Conservation (phyloP, 1,140 invertebrate species). For the Scaptomyza graminum region DNA sequence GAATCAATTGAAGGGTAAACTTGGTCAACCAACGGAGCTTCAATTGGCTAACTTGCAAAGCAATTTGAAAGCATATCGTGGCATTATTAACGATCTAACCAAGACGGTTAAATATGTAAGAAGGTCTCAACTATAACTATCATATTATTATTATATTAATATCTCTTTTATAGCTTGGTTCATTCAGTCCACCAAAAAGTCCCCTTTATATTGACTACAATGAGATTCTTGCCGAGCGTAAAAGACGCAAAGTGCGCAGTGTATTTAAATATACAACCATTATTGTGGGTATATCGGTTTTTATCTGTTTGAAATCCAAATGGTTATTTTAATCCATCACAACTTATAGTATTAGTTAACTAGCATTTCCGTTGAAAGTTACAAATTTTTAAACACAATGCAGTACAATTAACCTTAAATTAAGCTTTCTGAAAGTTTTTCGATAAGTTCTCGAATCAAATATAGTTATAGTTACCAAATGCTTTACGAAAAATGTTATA, state of each 20-base stretch:
- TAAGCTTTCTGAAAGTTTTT: conserved; percentile 14
- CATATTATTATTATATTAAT: background rate
- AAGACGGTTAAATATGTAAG: conserved; percentile 78
- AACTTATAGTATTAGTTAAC: conserved; percentile 21
- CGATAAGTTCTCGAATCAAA: conserved; percentile 50
- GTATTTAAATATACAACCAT: conserved; percentile 78
- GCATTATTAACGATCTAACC: conserved; percentile 54
- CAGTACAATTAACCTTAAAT: conserved; percentile 43
- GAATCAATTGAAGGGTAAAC: conserved; percentile 36
- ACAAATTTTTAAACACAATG: conserved; percentile 6
- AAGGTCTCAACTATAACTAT: background rate
- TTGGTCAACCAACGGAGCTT: conserved; percentile 50
- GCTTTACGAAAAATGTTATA: conserved; percentile 41
- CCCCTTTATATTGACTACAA: conserved; percentile 75
- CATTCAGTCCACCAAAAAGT: conserved; percentile 71
- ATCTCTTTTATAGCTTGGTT: conserved; percentile 52
- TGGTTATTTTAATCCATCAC: conserved; percentile 49
- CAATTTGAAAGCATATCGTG: conserved; percentile 54
- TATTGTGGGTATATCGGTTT: conserved; percentile 73
- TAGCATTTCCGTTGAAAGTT: conserved; percentile 26
- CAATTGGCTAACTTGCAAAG: conserved; percentile 47
- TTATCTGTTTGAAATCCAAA: conserved; percentile 74
- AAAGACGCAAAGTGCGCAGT: conserved; percentile 65
- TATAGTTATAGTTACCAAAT: conserved; percentile 45
- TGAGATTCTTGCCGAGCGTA: conserved; percentile 71